A percentile compares a stretch with the other conserved stretches of the same genome.
Evolutionary conservation across 2,888 invertebrate species (phyloP).

Genomic region (Ceriagrion tenellum): DNA sequence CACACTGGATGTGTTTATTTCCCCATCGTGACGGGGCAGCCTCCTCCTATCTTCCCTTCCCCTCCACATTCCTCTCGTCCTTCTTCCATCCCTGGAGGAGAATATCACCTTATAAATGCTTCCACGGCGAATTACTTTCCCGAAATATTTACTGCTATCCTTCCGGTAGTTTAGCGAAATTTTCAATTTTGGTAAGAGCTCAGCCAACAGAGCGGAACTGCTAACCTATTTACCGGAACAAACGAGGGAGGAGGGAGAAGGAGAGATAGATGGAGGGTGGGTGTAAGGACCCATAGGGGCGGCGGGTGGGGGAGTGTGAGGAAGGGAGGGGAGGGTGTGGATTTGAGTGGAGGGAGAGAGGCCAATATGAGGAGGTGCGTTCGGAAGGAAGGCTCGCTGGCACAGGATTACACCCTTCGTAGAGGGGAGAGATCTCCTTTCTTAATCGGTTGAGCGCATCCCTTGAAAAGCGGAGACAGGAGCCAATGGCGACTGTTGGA

Average conservation of each 20-base stretch:
- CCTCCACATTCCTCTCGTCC: no score
- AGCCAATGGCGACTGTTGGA: no score
- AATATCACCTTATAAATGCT: not conserved
- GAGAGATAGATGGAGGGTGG: not conserved
- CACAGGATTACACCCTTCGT: not conserved
- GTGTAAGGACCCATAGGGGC: not conserved
- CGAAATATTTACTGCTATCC: conserved; percentile 1
- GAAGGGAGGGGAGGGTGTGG: no score
- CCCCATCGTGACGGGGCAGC: not conserved
- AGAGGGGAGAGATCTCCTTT: no score
- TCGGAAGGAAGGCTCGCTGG: not conserved
- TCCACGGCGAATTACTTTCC: conserved; percentile 22
- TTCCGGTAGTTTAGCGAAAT: conserved; percentile 25
- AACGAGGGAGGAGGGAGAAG: not conserved
- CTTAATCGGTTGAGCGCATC: no score
- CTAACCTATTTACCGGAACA: conserved; percentile 7
- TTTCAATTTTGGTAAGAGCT: conserved; percentile 32
- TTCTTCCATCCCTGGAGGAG: not conserved
- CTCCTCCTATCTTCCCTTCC: not conserved
- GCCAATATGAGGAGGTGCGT: no score
- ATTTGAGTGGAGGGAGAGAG: no score
- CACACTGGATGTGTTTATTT: not conserved
- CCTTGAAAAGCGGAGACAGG: no score
- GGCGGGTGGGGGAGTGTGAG: no score
- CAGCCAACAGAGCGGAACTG: conserved; percentile 7